These are phyloP conservation scores for Montipora cactus DNA, from an alignment of 64 coral and sea anemone species.

Conservation along the genomic window DNA sequence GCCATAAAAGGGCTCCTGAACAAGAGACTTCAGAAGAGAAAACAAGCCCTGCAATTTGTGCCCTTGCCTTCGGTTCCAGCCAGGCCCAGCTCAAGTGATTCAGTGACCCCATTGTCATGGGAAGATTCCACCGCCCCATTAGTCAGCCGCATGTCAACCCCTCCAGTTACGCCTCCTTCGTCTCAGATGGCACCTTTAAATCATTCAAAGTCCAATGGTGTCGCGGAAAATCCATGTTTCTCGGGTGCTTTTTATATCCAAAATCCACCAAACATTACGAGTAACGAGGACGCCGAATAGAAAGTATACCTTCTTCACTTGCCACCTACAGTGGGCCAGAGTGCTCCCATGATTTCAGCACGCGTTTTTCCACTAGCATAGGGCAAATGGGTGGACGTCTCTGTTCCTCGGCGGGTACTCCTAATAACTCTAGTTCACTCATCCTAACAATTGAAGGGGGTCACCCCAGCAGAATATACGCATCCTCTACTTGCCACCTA, in stretches of 20 bases:
- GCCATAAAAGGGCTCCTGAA: not conserved
- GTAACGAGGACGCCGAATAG: not conserved
- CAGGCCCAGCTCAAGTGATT: not conserved
- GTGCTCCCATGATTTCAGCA: not conserved
- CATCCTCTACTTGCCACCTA: not conserved
- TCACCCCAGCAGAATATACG: not conserved
- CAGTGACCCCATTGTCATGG: conserved; percentile 5
- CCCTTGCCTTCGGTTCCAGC: not conserved
- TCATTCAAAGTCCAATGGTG: not conserved
- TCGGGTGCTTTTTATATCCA: not conserved
- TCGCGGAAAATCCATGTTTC: not conserved
- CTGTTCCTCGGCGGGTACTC: not conserved
- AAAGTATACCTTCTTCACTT: not conserved
- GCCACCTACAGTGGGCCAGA: not conserved
- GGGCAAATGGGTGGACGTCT: conserved; percentile 1
- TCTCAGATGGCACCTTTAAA: not conserved
- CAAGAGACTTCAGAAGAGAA: not conserved
- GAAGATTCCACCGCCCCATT: not conserved
- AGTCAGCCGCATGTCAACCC: not conserved
- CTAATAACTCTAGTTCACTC: not conserved
- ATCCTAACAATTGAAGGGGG: not conserved
- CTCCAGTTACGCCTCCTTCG: not conserved
- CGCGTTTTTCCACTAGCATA: not conserved
- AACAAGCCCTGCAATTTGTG: not conserved
- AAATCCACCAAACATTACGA: not conserved